These are phyloP conservation scores for Desmodus rotundus DNA, from an alignment of 2,113 vertebrate species.

Conservation along the genomic window DNA sequence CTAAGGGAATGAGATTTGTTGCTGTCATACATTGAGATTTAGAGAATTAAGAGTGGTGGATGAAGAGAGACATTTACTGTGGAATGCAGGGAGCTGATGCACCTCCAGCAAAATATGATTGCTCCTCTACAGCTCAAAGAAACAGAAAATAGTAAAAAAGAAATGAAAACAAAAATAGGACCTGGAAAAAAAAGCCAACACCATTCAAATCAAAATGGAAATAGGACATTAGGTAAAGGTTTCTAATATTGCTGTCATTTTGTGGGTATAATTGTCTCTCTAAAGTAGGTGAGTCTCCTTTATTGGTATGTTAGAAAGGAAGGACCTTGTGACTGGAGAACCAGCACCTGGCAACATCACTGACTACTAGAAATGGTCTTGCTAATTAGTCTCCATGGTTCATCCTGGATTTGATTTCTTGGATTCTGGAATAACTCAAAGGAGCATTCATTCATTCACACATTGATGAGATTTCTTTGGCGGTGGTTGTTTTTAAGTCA, in stretches of 20 bases:
- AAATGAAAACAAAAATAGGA: background rate
- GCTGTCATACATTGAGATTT: background rate
- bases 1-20: background rate
- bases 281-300: background rate
- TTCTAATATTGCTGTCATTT: slow-evolving; percentile 16
- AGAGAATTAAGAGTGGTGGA: background rate
- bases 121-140: background rate
- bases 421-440: slow-evolving; percentile 24
- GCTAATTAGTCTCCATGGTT: background rate
- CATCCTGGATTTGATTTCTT: background rate
- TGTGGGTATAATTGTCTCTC: slow-evolving; percentile 28
- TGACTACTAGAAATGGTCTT: background rate
- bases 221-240: slow-evolving; percentile 18
- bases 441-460: background rate
- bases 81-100: background rate
- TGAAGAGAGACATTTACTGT: background rate
- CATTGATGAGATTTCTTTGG: background rate
- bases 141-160: background rate
- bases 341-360: background rate
- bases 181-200: background rate
- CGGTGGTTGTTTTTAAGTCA: background rate
- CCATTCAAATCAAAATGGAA: slow-evolving; percentile 48
- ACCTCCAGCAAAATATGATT: background rate
- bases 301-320: background rate
- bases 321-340: background rate